Conservation (phyloP, 1,140 invertebrate species). For the Daktulosphaira vitifoliae region DNA sequence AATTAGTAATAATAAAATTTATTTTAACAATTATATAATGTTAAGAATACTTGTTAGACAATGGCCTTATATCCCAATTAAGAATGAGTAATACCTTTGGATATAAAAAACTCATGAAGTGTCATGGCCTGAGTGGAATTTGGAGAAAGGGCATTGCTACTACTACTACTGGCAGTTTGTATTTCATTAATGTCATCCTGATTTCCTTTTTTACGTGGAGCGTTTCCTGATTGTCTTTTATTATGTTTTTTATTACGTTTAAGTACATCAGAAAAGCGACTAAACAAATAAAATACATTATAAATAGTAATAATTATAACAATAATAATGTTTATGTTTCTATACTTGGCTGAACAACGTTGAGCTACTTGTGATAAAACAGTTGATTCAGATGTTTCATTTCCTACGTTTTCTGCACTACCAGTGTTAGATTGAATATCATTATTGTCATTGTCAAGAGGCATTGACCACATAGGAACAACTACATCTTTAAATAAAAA, state of each 20-base stretch:
- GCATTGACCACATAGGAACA: neutral
- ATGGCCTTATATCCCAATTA: no score
- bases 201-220: constrained; percentile 27
- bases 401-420: neutral
- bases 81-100: constrained; percentile 23
- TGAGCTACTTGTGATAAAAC: constrained; percentile 23
- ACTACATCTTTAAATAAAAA: no score
- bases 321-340: neutral
- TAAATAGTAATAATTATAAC: no score
- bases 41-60: no score
- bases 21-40: no score
- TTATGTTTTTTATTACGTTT: constrained; percentile 32
- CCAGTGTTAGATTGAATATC: constrained; percentile 6
- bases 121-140: constrained; percentile 24
- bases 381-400: neutral
- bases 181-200: constrained; percentile 23
- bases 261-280: constrained; percentile 23
- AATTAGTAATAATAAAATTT: no score
- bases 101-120: constrained; percentile 26
- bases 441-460: constrained; percentile 7
- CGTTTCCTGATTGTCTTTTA: constrained; percentile 7
- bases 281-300: neutral
- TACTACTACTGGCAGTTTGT: neutral
- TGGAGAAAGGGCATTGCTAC: constrained; percentile 1
- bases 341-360: constrained; percentile 18